phyloP scores from a whole-genome alignment of 53 echinoderm and acorn worm genomes.

The Astropecten irregularis region DNA sequence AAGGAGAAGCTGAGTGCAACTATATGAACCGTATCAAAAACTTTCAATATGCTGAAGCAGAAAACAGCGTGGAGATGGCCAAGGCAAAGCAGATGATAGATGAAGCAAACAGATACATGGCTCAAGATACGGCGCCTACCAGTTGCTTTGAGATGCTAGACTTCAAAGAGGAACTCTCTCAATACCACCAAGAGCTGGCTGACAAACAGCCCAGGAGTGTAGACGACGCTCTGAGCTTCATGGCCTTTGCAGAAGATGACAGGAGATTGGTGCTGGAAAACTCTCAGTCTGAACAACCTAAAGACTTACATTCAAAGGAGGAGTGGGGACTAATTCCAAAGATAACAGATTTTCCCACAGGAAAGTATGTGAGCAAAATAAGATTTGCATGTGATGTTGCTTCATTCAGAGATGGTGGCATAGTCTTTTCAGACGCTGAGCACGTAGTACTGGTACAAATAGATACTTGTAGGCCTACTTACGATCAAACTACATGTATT shows the following conservation, averaged over 20 bases:
- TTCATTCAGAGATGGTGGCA: background rate
- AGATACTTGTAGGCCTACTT: background rate
- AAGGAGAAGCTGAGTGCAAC: background rate
- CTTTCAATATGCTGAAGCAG: background rate
- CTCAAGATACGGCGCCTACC: background rate
- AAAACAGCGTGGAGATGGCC: background rate
- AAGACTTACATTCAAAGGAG: background rate
- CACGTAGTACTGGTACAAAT: too few relatives aligned
- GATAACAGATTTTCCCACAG: background rate
- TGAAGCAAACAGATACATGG: background rate
- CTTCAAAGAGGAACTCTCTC: background rate
- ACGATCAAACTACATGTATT: background rate
- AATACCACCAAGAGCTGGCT: background rate
- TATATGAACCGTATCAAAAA: background rate
- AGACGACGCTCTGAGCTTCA: background rate
- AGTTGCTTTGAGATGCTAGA: slow-evolving; percentile 12
- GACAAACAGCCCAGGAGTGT: background rate
- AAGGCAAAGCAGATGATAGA: background rate
- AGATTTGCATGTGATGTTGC: background rate
- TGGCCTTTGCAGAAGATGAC: background rate
- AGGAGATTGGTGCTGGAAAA: background rate
- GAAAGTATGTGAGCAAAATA: background rate
- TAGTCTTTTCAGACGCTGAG: background rate
- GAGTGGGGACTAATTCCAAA: background rate
- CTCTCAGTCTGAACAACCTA: too few relatives aligned